These are phyloP conservation scores for Bambusicola thoracicus DNA, from an alignment of 2,113 vertebrate genomes.

Conservation along the genomic window DNA sequence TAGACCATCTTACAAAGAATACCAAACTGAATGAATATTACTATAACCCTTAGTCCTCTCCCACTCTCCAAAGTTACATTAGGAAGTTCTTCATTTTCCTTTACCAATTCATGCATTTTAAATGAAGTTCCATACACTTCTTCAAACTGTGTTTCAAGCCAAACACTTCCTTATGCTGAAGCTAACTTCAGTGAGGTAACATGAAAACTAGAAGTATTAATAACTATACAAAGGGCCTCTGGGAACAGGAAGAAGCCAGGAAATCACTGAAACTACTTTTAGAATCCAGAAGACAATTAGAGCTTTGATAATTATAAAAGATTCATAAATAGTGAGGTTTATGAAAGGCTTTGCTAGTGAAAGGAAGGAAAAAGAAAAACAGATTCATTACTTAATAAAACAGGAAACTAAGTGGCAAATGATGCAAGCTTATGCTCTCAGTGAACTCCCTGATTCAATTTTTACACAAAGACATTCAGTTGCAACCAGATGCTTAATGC, in stretches of 20 bases:
- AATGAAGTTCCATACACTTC: neutral
- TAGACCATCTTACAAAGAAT: neutral
- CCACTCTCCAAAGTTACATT: neutral
- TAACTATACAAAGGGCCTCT: neutral
- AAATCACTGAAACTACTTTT: neutral
- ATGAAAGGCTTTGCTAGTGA: neutral
- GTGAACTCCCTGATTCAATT: slow-evolving; percentile 42
- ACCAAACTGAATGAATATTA: neutral
- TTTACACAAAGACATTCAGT: slow-evolving; percentile 3
- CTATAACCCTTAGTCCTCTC: neutral
- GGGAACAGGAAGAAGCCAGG: neutral
- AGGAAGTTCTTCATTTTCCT: neutral
- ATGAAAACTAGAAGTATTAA: neutral
- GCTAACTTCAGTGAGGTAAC: neutral
- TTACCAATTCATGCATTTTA: neutral
- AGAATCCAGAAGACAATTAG: slow-evolving; percentile 7
- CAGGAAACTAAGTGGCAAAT: neutral
- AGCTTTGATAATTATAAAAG: neutral
- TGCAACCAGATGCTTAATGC: slow-evolving; percentile 21
- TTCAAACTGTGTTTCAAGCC: neutral
- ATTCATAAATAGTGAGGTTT: neutral
- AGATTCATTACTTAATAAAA: neutral
- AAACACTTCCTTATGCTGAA: neutral
- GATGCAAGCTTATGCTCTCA: slow-evolving; percentile 8
- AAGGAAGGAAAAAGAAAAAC: neutral